phyloP scores from a whole-genome alignment of 2,888 invertebrate genomes.

The Mactromeris polynyma region DNA sequence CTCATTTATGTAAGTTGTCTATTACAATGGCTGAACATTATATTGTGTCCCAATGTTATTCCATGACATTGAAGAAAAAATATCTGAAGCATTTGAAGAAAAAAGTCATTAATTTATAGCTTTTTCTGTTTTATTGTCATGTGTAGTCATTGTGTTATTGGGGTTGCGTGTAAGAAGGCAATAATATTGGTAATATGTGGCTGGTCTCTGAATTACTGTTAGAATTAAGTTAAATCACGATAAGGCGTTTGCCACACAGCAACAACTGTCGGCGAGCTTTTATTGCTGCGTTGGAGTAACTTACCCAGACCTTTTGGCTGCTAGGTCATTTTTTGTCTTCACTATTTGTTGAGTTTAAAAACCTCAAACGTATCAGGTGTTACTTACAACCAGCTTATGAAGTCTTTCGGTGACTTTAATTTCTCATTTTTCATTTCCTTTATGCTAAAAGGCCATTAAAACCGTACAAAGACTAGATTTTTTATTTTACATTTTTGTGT shows the following conservation, averaged over 20 bases:
- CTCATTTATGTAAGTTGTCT: neutral
- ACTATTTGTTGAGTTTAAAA: neutral
- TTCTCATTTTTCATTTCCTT: conserved; percentile 4
- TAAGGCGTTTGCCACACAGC: conserved; percentile 20
- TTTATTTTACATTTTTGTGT: neutral
- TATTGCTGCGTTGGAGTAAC: neutral
- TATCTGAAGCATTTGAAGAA: conserved; percentile 47
- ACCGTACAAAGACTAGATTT: neutral
- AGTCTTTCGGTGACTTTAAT: neutral
- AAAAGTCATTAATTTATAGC: conserved; percentile 57
- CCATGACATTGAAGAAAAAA: neutral
- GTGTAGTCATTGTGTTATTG: conserved; percentile 27
- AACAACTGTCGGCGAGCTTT: neutral
- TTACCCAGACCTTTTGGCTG: conserved; percentile 1
- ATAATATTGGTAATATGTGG: conserved; percentile 45
- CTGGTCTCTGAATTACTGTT: conserved; percentile 43
- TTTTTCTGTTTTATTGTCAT: conserved; percentile 37
- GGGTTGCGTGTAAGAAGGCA: conserved; percentile 27
- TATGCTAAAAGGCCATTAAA: conserved; percentile 17
- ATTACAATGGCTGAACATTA: neutral
- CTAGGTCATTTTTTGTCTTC: conserved; percentile 11
- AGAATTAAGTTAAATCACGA: conserved; percentile 27
- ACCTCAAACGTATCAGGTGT: conserved; percentile 10
- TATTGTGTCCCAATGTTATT: neutral
- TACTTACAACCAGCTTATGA: neutral